Conservation (phyloP, 2,888 invertebrate genomes). For the Ypsolopha scabrella region DNA sequence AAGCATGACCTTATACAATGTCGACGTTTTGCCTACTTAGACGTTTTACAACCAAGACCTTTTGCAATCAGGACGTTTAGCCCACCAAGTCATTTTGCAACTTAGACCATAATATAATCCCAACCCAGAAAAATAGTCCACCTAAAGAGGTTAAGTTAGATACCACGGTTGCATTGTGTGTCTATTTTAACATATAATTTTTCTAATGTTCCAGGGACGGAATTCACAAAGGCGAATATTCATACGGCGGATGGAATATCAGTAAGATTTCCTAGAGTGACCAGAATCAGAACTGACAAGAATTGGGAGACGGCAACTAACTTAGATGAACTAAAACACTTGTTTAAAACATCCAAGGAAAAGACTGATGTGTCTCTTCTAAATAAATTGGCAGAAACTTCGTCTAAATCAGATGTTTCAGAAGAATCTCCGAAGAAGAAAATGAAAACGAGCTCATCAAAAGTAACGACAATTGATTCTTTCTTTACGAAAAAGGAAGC, state of each 20-base stretch:
- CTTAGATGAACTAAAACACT: slow-evolving; percentile 76
- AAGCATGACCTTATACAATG: too few relatives aligned
- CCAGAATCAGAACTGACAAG: slow-evolving; percentile 86
- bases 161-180: too few relatives aligned
- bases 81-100: too few relatives aligned
- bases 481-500: slow-evolving; percentile 9
- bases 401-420: slow-evolving; percentile 18
- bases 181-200: neutral
- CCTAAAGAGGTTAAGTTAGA: too few relatives aligned
- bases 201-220: slow-evolving; percentile 67
- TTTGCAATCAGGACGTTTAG: too few relatives aligned
- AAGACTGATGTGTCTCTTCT: slow-evolving; percentile 70
- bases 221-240: slow-evolving; percentile 81
- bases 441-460: slow-evolving; percentile 27
- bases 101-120: too few relatives aligned
- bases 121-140: too few relatives aligned
- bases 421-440: slow-evolving; percentile 31
- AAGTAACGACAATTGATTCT: slow-evolving; percentile 16
- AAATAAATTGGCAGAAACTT: slow-evolving; percentile 51
- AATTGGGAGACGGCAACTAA: slow-evolving; percentile 86
- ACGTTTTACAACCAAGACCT: too few relatives aligned
- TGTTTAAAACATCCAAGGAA: slow-evolving; percentile 78
- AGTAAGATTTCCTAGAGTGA: slow-evolving; percentile 92
- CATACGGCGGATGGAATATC: slow-evolving; percentile 96
- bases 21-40: too few relatives aligned